These are phyloP conservation scores for Heliornis fulica DNA, from an alignment of 2,113 vertebrate species.

Conservation along the genomic window DNA sequence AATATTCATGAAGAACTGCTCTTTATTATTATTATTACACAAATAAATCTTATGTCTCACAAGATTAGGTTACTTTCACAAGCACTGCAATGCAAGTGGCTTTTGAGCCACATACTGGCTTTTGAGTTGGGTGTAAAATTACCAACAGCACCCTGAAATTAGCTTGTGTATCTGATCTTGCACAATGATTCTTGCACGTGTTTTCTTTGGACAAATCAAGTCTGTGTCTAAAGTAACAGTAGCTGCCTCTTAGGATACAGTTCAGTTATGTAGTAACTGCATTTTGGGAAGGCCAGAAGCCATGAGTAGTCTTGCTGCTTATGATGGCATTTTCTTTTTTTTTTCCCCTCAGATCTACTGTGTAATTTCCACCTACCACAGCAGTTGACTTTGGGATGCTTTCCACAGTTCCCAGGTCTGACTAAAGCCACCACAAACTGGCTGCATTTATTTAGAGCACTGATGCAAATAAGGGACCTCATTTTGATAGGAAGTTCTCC, in stretches of 20 bases:
- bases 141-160: background rate
- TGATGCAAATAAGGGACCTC: background rate
- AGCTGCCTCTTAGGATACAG: constrained; percentile 11
- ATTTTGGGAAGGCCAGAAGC: background rate
- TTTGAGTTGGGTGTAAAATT: background rate
- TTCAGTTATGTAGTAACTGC: background rate
- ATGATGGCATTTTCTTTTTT: background rate
- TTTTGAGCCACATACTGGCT: too few relatives aligned
- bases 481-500: background rate
- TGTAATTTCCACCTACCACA: background rate
- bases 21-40: constrained; percentile 60
- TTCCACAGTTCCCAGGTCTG: background rate
- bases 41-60: background rate
- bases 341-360: background rate
- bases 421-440: background rate
- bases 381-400: background rate
- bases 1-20: background rate
- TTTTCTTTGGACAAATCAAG: background rate
- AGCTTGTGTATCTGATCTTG: background rate
- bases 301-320: background rate
- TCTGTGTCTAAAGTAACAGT: background rate
- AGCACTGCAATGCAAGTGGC: background rate
- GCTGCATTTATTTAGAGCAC: background rate
- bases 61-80: background rate
- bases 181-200: background rate